Conservation (phyloP, 2,888 invertebrate species). For the Latrodectus hesperus region DNA sequence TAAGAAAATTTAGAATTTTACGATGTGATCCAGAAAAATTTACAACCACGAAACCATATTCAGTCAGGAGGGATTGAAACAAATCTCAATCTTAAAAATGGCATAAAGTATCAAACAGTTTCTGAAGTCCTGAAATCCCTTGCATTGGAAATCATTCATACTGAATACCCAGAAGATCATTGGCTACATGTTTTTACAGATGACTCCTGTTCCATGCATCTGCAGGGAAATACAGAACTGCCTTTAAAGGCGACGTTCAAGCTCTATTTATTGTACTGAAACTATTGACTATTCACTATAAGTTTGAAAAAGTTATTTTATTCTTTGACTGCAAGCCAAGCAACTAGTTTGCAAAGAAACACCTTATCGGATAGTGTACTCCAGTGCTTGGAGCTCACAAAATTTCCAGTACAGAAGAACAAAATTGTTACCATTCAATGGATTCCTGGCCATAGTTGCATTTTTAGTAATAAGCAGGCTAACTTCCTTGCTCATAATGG, state of each 20-base stretch:
- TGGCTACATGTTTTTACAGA: slow-evolving; percentile 7
- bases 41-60: too few relatives aligned
- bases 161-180: neutral
- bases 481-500: neutral
- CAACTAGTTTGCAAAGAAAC: neutral
- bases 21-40: too few relatives aligned
- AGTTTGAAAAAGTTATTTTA: neutral
- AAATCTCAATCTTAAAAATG: too few relatives aligned
- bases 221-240: slow-evolving; percentile 5
- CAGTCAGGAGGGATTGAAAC: too few relatives aligned
- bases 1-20: too few relatives aligned
- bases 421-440: neutral
- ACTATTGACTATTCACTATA: neutral
- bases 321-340: too few relatives aligned
- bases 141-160: slow-evolving; percentile 9
- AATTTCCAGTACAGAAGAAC: neutral
- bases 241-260: neutral
- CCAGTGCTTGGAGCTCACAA: neutral
- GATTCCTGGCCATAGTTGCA: neutral
- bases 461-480: neutral
- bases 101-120: neutral
- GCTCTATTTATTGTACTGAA: neutral
- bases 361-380: neutral
- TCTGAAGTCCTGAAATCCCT: too few relatives aligned
- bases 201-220: slow-evolving; percentile 1